These are phyloP conservation scores for Lithosia quadra DNA, from an alignment of 2,888 invertebrate genomes.

Conservation along the genomic window DNA sequence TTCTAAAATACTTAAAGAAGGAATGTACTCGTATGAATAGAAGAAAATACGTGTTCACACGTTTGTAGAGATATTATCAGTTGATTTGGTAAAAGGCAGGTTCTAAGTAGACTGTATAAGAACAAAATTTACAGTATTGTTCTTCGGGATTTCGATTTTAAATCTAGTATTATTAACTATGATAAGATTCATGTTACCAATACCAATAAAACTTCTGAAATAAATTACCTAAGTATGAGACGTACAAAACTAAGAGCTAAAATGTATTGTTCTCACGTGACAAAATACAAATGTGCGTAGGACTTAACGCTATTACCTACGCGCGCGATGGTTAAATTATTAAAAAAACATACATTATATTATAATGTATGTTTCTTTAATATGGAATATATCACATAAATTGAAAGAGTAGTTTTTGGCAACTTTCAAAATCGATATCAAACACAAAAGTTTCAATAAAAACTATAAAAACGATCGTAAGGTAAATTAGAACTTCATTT, in stretches of 20 bases:
- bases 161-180: too few species aligned
- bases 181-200: too few species aligned
- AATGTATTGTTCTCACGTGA: background rate
- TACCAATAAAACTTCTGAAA: too few species aligned
- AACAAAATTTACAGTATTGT: background rate
- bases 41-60: constrained; percentile 6
- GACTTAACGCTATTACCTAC: background rate
- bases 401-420: background rate
- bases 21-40: constrained; percentile 5
- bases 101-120: background rate
- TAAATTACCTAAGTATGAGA: too few species aligned
- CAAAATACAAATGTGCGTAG: background rate
- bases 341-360: too few species aligned
- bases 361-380: too few species aligned
- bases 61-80: constrained; percentile 6
- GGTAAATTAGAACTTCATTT: constrained; percentile 19
- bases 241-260: background rate
- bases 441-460: constrained; percentile 7
- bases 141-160: background rate
- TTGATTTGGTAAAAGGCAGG: background rate
- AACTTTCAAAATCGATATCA: background rate
- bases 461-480: constrained; percentile 12
- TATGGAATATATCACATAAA: background rate
- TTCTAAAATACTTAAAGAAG: constrained; percentile 20
- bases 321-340: background rate